Conservation (phyloP, 2,797 vertebrate species). For the Acestrorhynchus altus region DNA sequence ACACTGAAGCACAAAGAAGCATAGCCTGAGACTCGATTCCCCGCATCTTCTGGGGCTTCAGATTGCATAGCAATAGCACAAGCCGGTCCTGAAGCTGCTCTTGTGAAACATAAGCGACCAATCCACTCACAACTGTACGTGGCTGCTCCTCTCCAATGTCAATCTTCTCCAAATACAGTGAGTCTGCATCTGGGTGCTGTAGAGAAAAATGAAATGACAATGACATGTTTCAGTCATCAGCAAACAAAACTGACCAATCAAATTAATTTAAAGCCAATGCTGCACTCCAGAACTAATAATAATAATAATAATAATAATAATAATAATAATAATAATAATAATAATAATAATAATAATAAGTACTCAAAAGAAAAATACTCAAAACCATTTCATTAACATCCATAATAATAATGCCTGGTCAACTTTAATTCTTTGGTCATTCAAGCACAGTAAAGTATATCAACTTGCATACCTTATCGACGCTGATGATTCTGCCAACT, state of each 20-base stretch:
- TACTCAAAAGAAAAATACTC: too few species aligned
- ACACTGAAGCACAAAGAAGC: constrained; percentile 93
- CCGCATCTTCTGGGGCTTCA: constrained; percentile 97
- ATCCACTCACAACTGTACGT: constrained; percentile 92
- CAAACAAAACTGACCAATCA: background rate
- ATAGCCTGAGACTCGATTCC: constrained; percentile 96
- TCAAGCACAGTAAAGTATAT: background rate
- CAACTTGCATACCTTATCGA: constrained; percentile 83
- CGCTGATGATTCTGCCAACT: constrained; percentile 89
- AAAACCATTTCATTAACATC: too few species aligned
- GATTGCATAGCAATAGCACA: constrained; percentile 93
- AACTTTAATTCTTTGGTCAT: too few species aligned
- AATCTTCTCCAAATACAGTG: constrained; percentile 92
- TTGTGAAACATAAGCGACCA: constrained; percentile 88
- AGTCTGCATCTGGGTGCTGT: constrained; percentile 94
- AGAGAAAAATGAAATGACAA: too few species aligned
- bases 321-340: too few species aligned
- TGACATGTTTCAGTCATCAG: background rate
- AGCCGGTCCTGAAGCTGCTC: constrained; percentile 89
- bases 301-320: too few species aligned
- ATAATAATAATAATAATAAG: too few species aligned
- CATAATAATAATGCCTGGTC: too few species aligned
- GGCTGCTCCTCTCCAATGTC: constrained; percentile 91
- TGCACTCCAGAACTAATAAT: too few species aligned
- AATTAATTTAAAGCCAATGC: background rate